These are phyloP conservation scores for Ectropis crepuscularia DNA, from an alignment of 2,888 invertebrate species.

Conservation along the genomic window DNA sequence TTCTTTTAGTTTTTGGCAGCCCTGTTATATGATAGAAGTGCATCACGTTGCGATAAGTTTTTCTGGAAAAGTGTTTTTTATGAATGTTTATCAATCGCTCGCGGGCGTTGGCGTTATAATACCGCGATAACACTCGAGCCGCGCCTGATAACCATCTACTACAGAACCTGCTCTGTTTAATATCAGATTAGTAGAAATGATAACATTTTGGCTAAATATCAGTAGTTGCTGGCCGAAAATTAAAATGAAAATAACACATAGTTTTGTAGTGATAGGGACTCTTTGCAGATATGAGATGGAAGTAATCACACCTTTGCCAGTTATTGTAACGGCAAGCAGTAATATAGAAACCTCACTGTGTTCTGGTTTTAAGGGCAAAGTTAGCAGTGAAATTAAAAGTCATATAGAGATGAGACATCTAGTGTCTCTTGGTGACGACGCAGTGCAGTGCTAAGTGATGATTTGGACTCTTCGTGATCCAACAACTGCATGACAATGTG, in stretches of 20 bases:
- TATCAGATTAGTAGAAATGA: slow-evolving; percentile 6
- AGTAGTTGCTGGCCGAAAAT: neutral
- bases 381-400: too few relatives aligned
- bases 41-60: slow-evolving; percentile 26
- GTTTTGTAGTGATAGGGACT: too few relatives aligned
- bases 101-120: slow-evolving; percentile 43
- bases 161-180: neutral
- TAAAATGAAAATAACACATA: neutral
- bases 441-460: too few relatives aligned
- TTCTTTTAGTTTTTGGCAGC: neutral
- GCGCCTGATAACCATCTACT: slow-evolving; percentile 31
- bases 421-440: too few relatives aligned
- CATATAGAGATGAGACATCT: too few relatives aligned
- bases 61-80: slow-evolving; percentile 30
- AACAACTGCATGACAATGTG: too few relatives aligned
- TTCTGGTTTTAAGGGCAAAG: too few relatives aligned
- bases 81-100: slow-evolving; percentile 36
- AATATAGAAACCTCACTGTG: too few relatives aligned
- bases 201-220: neutral
- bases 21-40: slow-evolving; percentile 15
- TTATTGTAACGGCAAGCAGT: too few relatives aligned
- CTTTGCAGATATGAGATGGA: too few relatives aligned
- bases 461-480: too few relatives aligned
- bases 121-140: slow-evolving; percentile 45
- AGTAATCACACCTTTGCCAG: too few relatives aligned